Base-by-base conservation (phyloP, 2,888 invertebrate species). In the Drosophila dives region DNA sequence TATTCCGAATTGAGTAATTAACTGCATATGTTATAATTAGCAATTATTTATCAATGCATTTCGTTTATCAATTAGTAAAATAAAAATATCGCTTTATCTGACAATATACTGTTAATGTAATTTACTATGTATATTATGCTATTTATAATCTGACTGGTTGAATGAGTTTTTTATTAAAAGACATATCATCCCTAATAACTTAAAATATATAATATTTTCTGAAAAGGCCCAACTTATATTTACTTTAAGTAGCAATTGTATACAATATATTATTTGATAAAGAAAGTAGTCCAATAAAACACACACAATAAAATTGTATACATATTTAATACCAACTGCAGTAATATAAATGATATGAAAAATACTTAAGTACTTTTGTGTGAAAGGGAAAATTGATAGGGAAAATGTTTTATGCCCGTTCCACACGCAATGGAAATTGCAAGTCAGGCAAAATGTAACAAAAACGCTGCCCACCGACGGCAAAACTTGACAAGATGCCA, bases 401-500 rank as follows among this genome's bases (percentile, higher is more conserved):
- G 40, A 58, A 70, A 78, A 71, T 67, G 80, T 64, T 78, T 79
- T 78, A 78, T 75, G 69, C 55, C 49, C 64, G 49, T 56, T 71
- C 54, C 64, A 36, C 77, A 80, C 64, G 78, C 72, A 69, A 76
- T 64, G 55, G 40, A 80, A 76, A 72, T 67, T 67, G 67, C 64
- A 76, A 80, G 74, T 65, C 62, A 71, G 60, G 23, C 59, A 53
- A 66, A 50, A 26, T 49, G 54, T 42, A 45, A 83, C 42, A 64
- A 64, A 72, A 72, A 70, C 55, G 53, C 58, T 77, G 38, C 48
- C 69, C 69, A 64, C 77, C 76, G 86, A 83, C 53, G 85, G 72
- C 38, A 86, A 72, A 75, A 73, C 82, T 81, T 86, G 86, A 89
- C 89, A 89, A 84, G 75, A 81, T 82, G 89, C 89, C 87, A 89